Conservation (phyloP, 2,888 invertebrate species). For the Drosophila prolongata region DNA sequence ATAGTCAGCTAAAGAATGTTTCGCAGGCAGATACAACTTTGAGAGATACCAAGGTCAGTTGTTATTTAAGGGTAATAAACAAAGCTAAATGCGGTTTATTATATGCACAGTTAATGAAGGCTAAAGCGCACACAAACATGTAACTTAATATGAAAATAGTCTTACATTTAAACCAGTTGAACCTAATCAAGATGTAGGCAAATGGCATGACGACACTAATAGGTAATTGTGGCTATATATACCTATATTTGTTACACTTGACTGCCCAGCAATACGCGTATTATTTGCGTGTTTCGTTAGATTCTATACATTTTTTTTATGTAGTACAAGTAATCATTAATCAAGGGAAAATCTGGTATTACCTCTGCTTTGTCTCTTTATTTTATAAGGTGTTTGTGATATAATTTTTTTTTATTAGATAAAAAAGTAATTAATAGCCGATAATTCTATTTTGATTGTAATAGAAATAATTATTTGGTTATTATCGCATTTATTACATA, state of each 20-base stretch:
- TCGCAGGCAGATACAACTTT: constrained; percentile 23
- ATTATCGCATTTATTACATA: background rate
- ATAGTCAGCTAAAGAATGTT: background rate
- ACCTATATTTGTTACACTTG: constrained; percentile 8
- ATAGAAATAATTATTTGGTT: no score
- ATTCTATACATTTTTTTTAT: background rate
- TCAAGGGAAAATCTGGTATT: no score
- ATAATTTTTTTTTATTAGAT: no score
- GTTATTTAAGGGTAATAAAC: constrained; percentile 59
- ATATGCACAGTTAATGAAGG: constrained; percentile 52
- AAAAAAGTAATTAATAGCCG: no score
- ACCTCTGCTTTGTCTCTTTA: no score
- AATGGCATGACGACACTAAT: constrained; percentile 26
- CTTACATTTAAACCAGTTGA: constrained; percentile 62
- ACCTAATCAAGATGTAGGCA: constrained; percentile 29
- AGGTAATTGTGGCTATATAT: constrained; percentile 9
- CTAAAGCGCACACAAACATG: constrained; percentile 29
- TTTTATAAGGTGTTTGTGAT: background rate
- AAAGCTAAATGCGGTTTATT: constrained; percentile 34
- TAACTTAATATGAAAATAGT: constrained; percentile 27
- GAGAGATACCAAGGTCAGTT: constrained; percentile 50
- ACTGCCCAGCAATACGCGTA: background rate
- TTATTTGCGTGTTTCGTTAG: background rate
- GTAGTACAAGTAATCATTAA: no score
- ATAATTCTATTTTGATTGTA: no score